Evolutionary conservation across 1,140 invertebrate genomes (phyloP), one percentile per base, ranked within the genome.

Genomic region (Oscheius sp.): DNA sequence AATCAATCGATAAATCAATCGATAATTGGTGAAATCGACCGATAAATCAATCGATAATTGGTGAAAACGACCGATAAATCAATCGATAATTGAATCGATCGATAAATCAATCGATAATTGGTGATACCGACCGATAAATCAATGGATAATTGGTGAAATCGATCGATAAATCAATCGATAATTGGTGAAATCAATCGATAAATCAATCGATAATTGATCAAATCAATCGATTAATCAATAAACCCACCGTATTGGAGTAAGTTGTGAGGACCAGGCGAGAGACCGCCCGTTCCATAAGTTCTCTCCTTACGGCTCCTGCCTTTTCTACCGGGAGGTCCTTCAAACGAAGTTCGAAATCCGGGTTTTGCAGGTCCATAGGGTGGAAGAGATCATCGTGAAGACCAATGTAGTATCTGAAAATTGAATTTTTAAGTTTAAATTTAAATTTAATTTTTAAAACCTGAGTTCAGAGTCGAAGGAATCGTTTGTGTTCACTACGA

Each of bases 251-350:
- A 71, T 78, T 78, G 0, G 72, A 62, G 55, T 77, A 70, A 29
- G 79, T 78, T 10, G 71, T 59, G 18, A 78, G 63, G 29, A 78
- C 52, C 31, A 78, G 31, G 20, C 36, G n/a, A 36, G 66, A 65
- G 28, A 78, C 73, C 2, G 77, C 76, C 29, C 78, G 34, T n/a
- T 75, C 35, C 46, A 78, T 68, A 1, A 78, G 7, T 26, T 69
- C 31, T 1, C 69, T 38, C 3, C 34, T 42, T 18, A 78, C 55
- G 15, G 68, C 46, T 13, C 38, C 74, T 7, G 64, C 46, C 15
- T 68, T 26, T 18, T 66, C 66, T 3, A 73, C 72, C 15, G 68
- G 52, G 15, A 66, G 46, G 61, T 69, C 55, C n/a, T 64, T 35
- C 7, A 66, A 58, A 20, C 29, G 59, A 15, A 73, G 26, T 15